Base-by-base conservation (phyloP, 2,113 vertebrate genomes). In the Centropristis striata region DNA sequence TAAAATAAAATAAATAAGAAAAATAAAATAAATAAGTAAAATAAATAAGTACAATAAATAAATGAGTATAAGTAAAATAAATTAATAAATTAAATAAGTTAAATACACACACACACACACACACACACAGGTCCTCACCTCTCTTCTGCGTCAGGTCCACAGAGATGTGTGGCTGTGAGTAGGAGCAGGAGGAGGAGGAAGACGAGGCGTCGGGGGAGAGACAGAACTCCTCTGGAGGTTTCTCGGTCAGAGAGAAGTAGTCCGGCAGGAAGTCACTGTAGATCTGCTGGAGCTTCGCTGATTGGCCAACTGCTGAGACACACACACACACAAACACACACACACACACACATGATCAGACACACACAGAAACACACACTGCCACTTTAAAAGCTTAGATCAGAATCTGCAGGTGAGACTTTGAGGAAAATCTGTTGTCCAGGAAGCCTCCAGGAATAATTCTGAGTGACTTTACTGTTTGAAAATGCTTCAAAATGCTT, bases 151-250 rank as follows among this genome's bases (percentile, higher is more conserved):
- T 84, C 75, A 99, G 85, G 79, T 99, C 97, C 0, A 99, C 95
- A 63, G 97, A 97, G 84, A 98, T 20, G 20, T 93, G 92, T 23
- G 96, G 94, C 67, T 82, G 88, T 0, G 96, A 95, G 46, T 97
- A 96, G 0, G 95, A 93, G 83, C 86, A 95, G 61, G 95, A 90
- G 47, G 96, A 96, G 49, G 97, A 96, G 65, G 91, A 95, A n/a
- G 96, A 84, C 15, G 96, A 96, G 41, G 96, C 95, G 18, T 99
- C 98, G 0, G 98, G 98, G 4, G 98, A 99, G 11, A 99, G 96
- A 81, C 98, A 99, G 91, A 99, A 99, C 91, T 99, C 98, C 39
- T 98, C 97, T 0, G 98, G 98, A 0, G 98, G 98, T 32, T 95
- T 97, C 93, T 99, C 98, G 0, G 96, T 95, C 92, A 99, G 88